Evolutionary conservation across 2,888 invertebrate species (phyloP).

Genomic region (Lordiphosa fenestrarum): DNA sequence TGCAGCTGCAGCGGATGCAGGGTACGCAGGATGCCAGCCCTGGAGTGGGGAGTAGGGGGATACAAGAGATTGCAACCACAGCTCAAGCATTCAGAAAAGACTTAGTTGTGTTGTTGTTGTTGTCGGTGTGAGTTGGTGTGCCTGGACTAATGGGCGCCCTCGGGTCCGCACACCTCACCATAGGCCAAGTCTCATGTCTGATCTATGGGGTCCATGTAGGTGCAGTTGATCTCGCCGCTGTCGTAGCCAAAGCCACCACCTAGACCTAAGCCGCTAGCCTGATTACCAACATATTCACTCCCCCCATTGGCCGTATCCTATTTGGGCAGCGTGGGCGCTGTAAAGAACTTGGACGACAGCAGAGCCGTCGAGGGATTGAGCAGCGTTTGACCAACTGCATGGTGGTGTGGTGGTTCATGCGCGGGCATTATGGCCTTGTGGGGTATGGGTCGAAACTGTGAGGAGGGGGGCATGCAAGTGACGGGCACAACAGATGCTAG

Average conservation of each 20-base stretch:
- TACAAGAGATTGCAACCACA: slow-evolving; percentile 47
- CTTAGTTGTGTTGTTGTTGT: slow-evolving; percentile 46
- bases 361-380: slow-evolving; percentile 79
- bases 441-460: slow-evolving; percentile 81
- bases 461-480: slow-evolving; percentile 79
- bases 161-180: slow-evolving; percentile 70
- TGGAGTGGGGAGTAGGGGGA: slow-evolving; percentile 53
- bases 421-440: slow-evolving; percentile 78
- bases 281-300: slow-evolving; percentile 57
- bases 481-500: slow-evolving; percentile 77
- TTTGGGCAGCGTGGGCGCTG: slow-evolving; percentile 80
- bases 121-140: slow-evolving; percentile 18
- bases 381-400: slow-evolving; percentile 50
- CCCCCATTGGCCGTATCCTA: slow-evolving; percentile 79
- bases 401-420: slow-evolving; percentile 63
- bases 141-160: slow-evolving; percentile 55
- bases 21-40: slow-evolving; percentile 82
- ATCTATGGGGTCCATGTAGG: slow-evolving; percentile 78
- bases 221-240: slow-evolving; percentile 77
- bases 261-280: slow-evolving; percentile 32
- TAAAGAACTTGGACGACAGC: slow-evolving; percentile 79
- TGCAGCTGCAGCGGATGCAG: slow-evolving; percentile 84
- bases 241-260: slow-evolving; percentile 69
- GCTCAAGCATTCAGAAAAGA: slow-evolving; percentile 59
- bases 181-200: slow-evolving; percentile 76